A percentile compares a stretch with the other conserved stretches of the same genome.
Evolutionary conservation across 2,888 invertebrate genomes (phyloP).

Genomic region (Neoitamus cyanurus): DNA sequence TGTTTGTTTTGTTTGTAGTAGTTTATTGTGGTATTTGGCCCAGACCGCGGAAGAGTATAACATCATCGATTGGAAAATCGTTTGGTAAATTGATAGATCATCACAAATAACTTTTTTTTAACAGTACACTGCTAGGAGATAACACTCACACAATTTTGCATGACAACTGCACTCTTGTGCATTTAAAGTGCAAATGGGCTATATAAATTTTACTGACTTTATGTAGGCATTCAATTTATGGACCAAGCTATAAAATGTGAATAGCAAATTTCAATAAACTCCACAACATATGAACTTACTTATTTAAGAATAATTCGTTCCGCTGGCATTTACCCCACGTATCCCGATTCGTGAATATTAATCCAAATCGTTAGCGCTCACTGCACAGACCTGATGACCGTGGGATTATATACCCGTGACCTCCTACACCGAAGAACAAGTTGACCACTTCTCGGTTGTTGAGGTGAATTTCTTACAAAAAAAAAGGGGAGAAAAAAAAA

Average conservation of each 20-base stretch:
- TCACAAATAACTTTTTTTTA: no score
- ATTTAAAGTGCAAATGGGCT: no score
- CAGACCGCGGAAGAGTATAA: no score
- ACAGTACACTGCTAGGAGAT: no score
- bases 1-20: no score
- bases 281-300: neutral
- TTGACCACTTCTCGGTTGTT: neutral
- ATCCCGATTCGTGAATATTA: neutral
- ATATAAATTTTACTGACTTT: neutral
- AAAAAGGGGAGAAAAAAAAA: no score
- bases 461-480: neutral
- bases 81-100: no score
- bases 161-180: no score
- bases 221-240: neutral
- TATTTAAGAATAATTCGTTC: neutral
- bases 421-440: conserved; percentile 5
- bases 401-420: neutral
- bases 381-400: neutral
- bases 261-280: neutral
- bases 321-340: neutral
- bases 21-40: no score
- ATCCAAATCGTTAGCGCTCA: neutral
- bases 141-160: no score
- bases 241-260: no score
- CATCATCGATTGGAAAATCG: no score